These are phyloP conservation scores for Leucophenga maculata DNA, from an alignment of 2,888 invertebrate species.

Conservation along the genomic window DNA sequence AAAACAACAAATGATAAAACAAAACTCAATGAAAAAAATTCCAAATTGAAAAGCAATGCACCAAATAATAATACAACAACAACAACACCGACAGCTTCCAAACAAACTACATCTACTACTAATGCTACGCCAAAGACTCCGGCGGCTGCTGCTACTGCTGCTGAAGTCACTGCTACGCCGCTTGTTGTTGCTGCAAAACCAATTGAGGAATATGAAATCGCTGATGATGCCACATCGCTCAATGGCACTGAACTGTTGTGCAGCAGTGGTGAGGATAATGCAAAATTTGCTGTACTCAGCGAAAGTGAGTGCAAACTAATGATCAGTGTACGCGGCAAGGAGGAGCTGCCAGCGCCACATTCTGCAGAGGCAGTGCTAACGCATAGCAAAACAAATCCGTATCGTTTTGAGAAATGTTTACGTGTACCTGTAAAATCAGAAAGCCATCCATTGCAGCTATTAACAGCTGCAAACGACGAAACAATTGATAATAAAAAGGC, in stretches of 20 bases:
- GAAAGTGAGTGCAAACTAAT: constrained; percentile 72
- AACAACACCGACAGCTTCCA: constrained; percentile 16
- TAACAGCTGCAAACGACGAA: constrained; percentile 34
- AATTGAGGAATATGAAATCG: constrained; percentile 75
- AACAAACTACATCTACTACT: not conserved
- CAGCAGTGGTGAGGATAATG: constrained; percentile 45
- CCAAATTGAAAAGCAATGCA: constrained; percentile 32
- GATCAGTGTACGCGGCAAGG: constrained; percentile 79
- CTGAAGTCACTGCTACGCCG: no score
- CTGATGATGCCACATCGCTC: constrained; percentile 74
- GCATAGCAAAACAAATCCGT: constrained; percentile 33
- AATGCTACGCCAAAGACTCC: constrained; percentile 34
- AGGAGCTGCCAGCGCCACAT: constrained; percentile 77
- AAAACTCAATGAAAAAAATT: constrained; percentile 39
- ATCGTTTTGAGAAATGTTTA: constrained; percentile 64
- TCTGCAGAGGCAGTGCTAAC: constrained; percentile 19
- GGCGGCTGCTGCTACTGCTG: constrained; percentile 30
- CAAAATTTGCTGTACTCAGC: constrained; percentile 74
- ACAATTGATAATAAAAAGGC: constrained; percentile 47
- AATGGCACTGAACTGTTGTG: constrained; percentile 63
- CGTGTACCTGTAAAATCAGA: constrained; percentile 66
- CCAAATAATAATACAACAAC: constrained; percentile 10
- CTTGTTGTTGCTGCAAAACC: constrained; percentile 38
- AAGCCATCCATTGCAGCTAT: constrained; percentile 66
- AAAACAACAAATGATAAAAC: constrained; percentile 40